phyloP scores from a whole-genome alignment of 2,113 vertebrate genomes.

The Columbina picui region DNA sequence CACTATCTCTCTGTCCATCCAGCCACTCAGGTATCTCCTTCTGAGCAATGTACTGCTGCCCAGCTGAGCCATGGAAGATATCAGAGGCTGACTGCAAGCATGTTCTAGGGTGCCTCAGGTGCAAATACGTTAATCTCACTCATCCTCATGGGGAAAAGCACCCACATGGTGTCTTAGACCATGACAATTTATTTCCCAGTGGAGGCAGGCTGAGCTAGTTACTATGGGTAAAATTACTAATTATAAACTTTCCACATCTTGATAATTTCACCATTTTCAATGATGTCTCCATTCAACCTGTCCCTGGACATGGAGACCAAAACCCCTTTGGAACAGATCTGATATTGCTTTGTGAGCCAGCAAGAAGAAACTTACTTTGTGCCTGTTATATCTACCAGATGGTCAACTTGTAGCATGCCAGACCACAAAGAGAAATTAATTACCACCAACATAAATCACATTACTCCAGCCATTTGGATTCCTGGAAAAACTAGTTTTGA shows the following conservation, averaged over 20 bases:
- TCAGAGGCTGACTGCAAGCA: not conserved
- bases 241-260: not conserved
- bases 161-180: not conserved
- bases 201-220: not conserved
- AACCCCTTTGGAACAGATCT: not conserved
- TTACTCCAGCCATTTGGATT: not conserved
- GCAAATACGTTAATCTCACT: not conserved
- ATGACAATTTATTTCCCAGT: not conserved
- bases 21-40: not conserved
- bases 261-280: not conserved
- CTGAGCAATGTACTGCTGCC: not conserved
- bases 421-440: not conserved
- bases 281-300: not conserved
- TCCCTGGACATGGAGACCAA: not conserved
- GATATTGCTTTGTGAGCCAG: not conserved
- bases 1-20: not conserved
- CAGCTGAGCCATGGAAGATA: not conserved
- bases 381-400: not conserved
- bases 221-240: not conserved
- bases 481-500: slow-evolving; percentile 22
- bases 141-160: not conserved
- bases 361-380: not conserved
- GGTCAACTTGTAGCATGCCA: not conserved
- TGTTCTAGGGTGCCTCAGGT: not conserved
- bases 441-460: not conserved